Evolutionary conservation across 2,113 vertebrate species (phyloP).

Genomic region (Alosa alosa): DNA sequence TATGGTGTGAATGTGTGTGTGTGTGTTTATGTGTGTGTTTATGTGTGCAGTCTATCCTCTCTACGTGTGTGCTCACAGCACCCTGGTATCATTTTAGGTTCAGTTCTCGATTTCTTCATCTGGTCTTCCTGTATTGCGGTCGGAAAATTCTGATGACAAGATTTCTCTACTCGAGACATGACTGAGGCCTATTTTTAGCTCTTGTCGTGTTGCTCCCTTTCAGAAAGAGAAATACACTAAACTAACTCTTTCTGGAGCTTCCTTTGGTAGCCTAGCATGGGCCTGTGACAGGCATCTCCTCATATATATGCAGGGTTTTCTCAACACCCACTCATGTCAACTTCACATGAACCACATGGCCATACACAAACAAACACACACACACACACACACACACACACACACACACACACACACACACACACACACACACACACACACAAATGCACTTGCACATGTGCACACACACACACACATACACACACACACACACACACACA

Average conservation of each 20-base stretch:
- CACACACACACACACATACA: constrained; percentile 9
- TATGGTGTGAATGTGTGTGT: background rate
- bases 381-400: constrained; percentile 10
- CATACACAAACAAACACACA: background rate
- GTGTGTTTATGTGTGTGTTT: constrained; percentile 31
- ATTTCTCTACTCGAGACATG: constrained; percentile 69
- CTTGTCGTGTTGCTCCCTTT: background rate
- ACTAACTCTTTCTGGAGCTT: background rate
- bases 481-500: background rate
- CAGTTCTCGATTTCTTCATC: constrained; percentile 75
- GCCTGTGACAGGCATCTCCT: background rate
- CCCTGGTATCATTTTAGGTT: constrained; percentile 65
- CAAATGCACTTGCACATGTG: background rate
- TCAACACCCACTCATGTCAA: background rate
- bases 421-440: background rate
- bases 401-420: background rate
- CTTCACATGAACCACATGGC: background rate
- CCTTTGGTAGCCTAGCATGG: background rate
- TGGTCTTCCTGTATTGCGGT: constrained; percentile 77
- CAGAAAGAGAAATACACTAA: background rate
- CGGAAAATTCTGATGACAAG: constrained; percentile 78
- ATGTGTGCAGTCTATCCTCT: background rate
- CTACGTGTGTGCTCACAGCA: constrained; percentile 31
- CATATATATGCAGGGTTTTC: background rate
- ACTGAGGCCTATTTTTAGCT: constrained; percentile 68